Percentiles rank a stretch among this genome's conserved stretches.
phyloP scores from a whole-genome alignment of 2,888 invertebrate species.

The Craniophora ligustri region DNA sequence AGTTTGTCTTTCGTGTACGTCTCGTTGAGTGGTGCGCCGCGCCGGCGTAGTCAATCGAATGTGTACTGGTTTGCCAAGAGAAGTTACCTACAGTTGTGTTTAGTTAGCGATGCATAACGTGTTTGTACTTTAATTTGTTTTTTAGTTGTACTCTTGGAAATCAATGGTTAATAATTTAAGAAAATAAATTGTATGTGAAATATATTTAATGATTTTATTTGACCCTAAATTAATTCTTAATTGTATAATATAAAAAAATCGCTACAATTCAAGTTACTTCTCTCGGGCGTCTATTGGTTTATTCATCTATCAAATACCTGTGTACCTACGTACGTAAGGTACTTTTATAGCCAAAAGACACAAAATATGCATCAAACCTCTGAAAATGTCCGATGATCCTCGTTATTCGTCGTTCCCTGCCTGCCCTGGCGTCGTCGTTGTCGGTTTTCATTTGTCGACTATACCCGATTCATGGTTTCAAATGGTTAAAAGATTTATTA shows the following conservation, averaged over 20 bases:
- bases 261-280: too few species aligned
- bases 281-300: too few species aligned
- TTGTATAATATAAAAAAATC: not conserved
- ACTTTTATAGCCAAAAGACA: too few species aligned
- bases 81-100: slow-evolving; percentile 89
- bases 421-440: too few species aligned
- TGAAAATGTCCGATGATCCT: too few species aligned
- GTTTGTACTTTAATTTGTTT: slow-evolving; percentile 89
- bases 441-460: too few species aligned
- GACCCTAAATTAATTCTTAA: not conserved
- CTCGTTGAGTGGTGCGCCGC: slow-evolving; percentile 86
- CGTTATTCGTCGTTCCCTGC: too few species aligned
- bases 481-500: too few species aligned
- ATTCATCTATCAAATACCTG: too few species aligned
- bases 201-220: slow-evolving; percentile 65
- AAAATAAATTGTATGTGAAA: slow-evolving; percentile 89
- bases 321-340: too few species aligned
- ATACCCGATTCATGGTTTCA: too few species aligned
- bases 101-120: slow-evolving; percentile 88
- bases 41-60: slow-evolving; percentile 80
- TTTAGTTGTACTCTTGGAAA: slow-evolving; percentile 89
- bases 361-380: too few species aligned
- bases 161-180: slow-evolving; percentile 89
- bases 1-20: slow-evolving; percentile 62
- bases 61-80: slow-evolving; percentile 87